phyloP scores from a whole-genome alignment of 1,140 invertebrate genomes.

The Drosophila bifasciata region DNA sequence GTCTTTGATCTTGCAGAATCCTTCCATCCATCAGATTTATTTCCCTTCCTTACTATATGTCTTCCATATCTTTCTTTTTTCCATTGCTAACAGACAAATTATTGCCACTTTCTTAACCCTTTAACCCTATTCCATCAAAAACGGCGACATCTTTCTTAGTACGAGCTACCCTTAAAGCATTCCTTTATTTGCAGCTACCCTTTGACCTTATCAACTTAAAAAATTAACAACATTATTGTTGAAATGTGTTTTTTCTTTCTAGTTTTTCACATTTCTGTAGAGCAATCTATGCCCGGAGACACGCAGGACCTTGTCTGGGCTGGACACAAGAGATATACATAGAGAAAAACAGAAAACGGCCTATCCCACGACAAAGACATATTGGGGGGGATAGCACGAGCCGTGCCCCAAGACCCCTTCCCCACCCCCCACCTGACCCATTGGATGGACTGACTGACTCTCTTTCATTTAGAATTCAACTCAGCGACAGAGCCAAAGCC shows the following conservation, averaged over 20 bases:
- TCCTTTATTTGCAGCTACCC: not conserved
- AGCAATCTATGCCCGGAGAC: slow-evolving; percentile 3
- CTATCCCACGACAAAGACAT: slow-evolving; percentile 20
- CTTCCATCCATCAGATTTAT: too few species aligned
- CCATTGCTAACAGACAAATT: not conserved
- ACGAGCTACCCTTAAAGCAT: slow-evolving; percentile 9
- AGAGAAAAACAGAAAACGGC: slow-evolving; percentile 22
- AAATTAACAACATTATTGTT: slow-evolving; percentile 77
- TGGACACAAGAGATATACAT: too few species aligned
- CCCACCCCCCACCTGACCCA: not conserved
- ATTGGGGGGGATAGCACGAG: slow-evolving; percentile 23
- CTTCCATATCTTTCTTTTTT: too few species aligned
- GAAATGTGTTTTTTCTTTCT: slow-evolving; percentile 69
- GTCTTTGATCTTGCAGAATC: too few species aligned
- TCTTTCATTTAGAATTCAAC: slow-evolving; percentile 75
- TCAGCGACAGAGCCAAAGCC: slow-evolving; percentile 51
- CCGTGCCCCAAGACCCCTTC: not conserved
- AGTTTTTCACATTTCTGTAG: slow-evolving; percentile 10
- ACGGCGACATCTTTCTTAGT: slow-evolving; percentile 9
- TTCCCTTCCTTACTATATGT: too few species aligned
- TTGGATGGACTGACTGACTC: not conserved
- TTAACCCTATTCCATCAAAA: not conserved
- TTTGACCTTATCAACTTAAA: slow-evolving; percentile 74
- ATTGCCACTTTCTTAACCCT: too few species aligned
- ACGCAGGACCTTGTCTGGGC: not conserved